Evolutionary conservation across 2,888 invertebrate species (phyloP), one percentile per base, ranked within the genome.

Genomic region (Xanthia icteritia): DNA sequence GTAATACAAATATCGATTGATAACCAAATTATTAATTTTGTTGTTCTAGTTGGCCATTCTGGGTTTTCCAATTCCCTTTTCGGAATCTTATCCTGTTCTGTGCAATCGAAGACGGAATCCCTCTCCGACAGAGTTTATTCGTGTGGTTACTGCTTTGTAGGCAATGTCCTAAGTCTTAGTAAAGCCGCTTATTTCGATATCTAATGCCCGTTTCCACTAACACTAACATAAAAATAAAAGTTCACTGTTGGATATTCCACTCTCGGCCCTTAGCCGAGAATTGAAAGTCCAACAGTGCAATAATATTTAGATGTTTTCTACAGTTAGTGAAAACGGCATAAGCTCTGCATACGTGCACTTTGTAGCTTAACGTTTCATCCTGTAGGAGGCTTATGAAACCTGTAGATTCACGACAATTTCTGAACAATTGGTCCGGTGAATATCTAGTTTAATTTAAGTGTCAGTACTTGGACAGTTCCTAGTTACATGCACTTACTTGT

Each of bases 361-460:
- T 63, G 51, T 45, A 23, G 36, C 63, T 54, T 67, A 58, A 61
- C 36, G 31, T 56, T 56, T n/a, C n/a, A 27, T 36, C n/a, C 11
- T n/a, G 31, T 5, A 67, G 63, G 1, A 48, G 39, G 65, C 23
- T 70, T 63, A 15, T 48, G 56, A n/a, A n/a, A 81, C 81, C 77
- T 81, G 56, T 78, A 27, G 31, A 64, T 51, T 72, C 31, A 20
- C 31, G 8, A 27, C 11, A n/a, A 63, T 64, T 60, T 39, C 39
- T 48, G 54, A 69, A 54, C 27, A 42, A 42, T 27, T 20, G 23
- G 27, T 45, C 17, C 45, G 69, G 69, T 63, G 36, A 45, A 31
- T 11, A 69, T 61, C 5, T 54, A 17, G 27, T 61, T 17, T 5
- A 42, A 31, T 60, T 17, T 15, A 60, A 60, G 9, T 51, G 15